These are phyloP conservation scores for Loripinus fragilis DNA, from an alignment of 2,888 invertebrate species.

Conservation along the genomic window DNA sequence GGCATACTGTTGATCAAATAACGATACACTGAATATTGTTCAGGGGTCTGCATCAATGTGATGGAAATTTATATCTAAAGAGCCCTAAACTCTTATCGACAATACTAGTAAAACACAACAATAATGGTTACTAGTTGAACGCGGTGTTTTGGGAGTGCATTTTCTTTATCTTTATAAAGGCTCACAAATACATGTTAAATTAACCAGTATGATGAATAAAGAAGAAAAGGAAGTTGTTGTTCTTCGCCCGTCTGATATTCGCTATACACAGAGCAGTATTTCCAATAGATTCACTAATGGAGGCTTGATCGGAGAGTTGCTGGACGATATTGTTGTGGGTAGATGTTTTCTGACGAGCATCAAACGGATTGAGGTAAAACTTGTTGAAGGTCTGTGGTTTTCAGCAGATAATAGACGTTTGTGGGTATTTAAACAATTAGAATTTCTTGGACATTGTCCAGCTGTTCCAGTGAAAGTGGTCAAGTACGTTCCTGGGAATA, in stretches of 20 bases:
- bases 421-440: slow-evolving; percentile 55
- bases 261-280: slow-evolving; percentile 46
- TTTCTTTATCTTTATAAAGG: too few relatives aligned
- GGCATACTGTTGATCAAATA: too few relatives aligned
- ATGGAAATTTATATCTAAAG: too few relatives aligned
- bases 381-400: slow-evolving; percentile 29
- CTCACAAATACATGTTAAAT: too few relatives aligned
- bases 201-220: too few relatives aligned
- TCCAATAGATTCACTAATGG: slow-evolving; percentile 42
- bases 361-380: slow-evolving; percentile 34
- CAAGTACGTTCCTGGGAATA: slow-evolving; percentile 26
- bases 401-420: slow-evolving; percentile 50
- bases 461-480: slow-evolving; percentile 36
- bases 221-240: slow-evolving; percentile 5
- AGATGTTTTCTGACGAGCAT: slow-evolving; percentile 42
- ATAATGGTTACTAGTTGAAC: too few relatives aligned
- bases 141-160: too few relatives aligned
- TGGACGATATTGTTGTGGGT: slow-evolving; percentile 45
- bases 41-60: too few relatives aligned
- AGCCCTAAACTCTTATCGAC: too few relatives aligned
- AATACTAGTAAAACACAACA: too few relatives aligned
- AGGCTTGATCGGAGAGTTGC: slow-evolving; percentile 25
- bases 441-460: slow-evolving; percentile 27
- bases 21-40: too few relatives aligned
- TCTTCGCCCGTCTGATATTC: slow-evolving; percentile 47